Conservation (phyloP, 2,888 invertebrate genomes). For the Dorcus hopei region DNA sequence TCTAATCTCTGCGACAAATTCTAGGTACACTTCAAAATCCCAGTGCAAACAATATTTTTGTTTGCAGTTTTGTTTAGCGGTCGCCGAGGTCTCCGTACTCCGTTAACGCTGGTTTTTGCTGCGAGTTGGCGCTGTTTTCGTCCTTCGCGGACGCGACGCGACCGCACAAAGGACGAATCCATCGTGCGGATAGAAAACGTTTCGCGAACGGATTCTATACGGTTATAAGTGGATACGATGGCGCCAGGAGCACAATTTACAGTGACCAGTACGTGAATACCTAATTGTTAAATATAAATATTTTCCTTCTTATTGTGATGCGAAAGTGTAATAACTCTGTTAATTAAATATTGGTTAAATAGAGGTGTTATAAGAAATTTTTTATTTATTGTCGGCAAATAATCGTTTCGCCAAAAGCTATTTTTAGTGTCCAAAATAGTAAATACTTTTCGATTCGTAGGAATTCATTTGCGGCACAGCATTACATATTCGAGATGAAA, state of each 20-base stretch:
- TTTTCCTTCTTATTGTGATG: background rate
- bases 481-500: too few relatives aligned
- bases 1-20: constrained; percentile 21
- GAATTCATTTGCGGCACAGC: too few relatives aligned
- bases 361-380: too few relatives aligned
- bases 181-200: too few relatives aligned
- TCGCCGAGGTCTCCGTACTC: constrained; percentile 13
- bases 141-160: background rate
- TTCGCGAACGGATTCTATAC: too few relatives aligned
- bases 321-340: background rate
- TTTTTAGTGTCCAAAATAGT: too few relatives aligned
- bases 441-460: too few relatives aligned
- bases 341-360: background rate
- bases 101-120: background rate
- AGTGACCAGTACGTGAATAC: background rate
- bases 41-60: constrained; percentile 14
- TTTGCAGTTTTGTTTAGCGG: constrained; percentile 20
- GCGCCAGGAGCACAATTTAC: background rate
- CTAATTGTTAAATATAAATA: background rate
- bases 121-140: background rate
- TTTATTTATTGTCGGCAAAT: too few relatives aligned
- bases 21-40: constrained; percentile 20
- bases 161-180: background rate
- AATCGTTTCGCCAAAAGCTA: too few relatives aligned
- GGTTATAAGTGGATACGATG: background rate